These are phyloP conservation scores for Drosophila greeni DNA, from an alignment of 2,888 invertebrate genomes.

Conservation along the genomic window DNA sequence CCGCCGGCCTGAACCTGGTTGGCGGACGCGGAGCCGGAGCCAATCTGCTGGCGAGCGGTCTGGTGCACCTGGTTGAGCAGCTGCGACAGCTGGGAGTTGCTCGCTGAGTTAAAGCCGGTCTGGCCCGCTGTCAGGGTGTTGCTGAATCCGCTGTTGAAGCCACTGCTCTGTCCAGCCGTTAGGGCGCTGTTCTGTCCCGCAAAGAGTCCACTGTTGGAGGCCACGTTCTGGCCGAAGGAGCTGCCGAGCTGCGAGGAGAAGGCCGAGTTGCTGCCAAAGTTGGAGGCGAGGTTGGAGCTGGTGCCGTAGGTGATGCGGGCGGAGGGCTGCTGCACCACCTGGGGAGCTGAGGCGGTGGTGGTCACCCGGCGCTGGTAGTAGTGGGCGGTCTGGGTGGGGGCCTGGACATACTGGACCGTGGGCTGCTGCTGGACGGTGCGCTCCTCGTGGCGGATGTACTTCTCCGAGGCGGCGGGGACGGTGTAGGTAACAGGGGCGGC, in stretches of 20 bases:
- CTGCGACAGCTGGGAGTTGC: slow-evolving; percentile 58
- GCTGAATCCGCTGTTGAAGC: slow-evolving; percentile 32
- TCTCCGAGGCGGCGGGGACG: slow-evolving; percentile 66
- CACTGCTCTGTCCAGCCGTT: slow-evolving; percentile 25
- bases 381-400: slow-evolving; percentile 57
- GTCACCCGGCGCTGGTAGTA: slow-evolving; percentile 71
- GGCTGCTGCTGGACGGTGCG: slow-evolving; percentile 60
- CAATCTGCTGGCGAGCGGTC: slow-evolving; percentile 74
- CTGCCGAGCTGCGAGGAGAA: slow-evolving; percentile 47
- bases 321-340: slow-evolving; percentile 54
- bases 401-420: slow-evolving; percentile 56
- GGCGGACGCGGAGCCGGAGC: slow-evolving; percentile 52
- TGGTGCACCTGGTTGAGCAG: slow-evolving; percentile 76
- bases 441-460: slow-evolving; percentile 71
- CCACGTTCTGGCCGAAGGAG: slow-evolving; percentile 40
- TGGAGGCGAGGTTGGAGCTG: slow-evolving; percentile 41
- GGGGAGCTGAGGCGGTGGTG: slow-evolving; percentile 57
- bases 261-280: slow-evolving; percentile 54
- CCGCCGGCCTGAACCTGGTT: slow-evolving; percentile 22
- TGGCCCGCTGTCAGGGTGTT: slow-evolving; percentile 14
- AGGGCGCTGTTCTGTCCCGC: slow-evolving; percentile 34
- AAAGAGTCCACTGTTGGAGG: slow-evolving; percentile 26
- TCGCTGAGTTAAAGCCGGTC: neutral
- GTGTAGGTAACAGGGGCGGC: slow-evolving; percentile 51
- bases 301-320: slow-evolving; percentile 41